Evolutionary conservation across 2,888 invertebrate species (phyloP).

Genomic region (Shargacucullia verbasci): DNA sequence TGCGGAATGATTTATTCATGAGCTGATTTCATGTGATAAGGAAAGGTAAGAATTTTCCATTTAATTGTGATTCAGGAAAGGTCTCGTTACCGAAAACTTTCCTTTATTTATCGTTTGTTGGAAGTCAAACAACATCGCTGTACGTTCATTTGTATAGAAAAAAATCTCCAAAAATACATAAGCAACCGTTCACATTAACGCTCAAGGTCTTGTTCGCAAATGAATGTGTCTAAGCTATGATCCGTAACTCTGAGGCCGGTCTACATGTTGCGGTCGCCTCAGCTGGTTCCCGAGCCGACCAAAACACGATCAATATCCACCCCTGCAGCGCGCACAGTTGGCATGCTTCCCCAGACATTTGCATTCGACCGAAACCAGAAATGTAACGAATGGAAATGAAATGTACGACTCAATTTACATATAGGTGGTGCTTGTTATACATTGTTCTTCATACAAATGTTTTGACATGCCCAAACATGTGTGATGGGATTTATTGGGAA

Average conservation of each 20-base stretch:
- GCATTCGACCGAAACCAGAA: constrained; percentile 24
- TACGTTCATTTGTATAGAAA: not conserved
- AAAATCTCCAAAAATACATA: constrained; percentile 9
- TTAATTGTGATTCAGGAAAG: constrained; percentile 32
- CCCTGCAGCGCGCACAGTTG: constrained; percentile 30
- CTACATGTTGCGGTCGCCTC: constrained; percentile 18
- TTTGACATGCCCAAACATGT: constrained; percentile 28
- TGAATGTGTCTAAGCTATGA: constrained; percentile 22
- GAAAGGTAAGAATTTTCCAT: constrained; percentile 36
- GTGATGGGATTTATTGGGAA: constrained; percentile 31
- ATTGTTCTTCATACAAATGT: constrained; percentile 31
- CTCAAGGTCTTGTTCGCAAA: constrained; percentile 48
- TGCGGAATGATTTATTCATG: constrained; percentile 56
- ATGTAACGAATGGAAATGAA: constrained; percentile 16
- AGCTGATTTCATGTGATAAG: constrained; percentile 47
- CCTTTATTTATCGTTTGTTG: constrained; percentile 18
- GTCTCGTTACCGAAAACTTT: constrained; percentile 19
- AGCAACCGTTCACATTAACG: constrained; percentile 33
- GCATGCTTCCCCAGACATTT: constrained; percentile 34
- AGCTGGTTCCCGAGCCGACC: constrained; percentile 8
- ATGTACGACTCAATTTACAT: constrained; percentile 10
- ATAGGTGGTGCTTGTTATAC: constrained; percentile 22
- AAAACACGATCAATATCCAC: constrained; percentile 40
- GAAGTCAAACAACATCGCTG: constrained; percentile 28
- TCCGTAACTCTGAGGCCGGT: not conserved